Conservation (phyloP, 2,797 vertebrate genomes). For the Prunella strophiata region DNA sequence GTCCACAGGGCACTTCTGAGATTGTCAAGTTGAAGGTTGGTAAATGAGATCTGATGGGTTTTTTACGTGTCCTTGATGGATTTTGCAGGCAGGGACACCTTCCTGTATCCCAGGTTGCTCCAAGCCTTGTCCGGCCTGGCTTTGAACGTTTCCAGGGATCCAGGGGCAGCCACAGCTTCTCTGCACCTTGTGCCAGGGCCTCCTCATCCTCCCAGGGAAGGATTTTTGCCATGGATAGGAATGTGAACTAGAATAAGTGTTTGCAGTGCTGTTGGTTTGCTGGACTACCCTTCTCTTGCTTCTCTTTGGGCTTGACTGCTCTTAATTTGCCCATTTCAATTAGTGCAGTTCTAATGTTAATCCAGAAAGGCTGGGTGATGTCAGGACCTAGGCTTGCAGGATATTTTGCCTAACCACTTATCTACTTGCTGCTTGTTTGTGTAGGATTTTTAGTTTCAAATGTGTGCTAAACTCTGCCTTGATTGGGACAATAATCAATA, state of each 20-base stretch:
- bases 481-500: background rate
- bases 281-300: background rate
- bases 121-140: background rate
- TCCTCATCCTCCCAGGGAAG: background rate
- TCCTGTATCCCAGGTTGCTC: background rate
- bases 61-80: accelerated
- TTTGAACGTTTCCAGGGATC: background rate
- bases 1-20: background rate
- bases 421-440: background rate
- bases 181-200: background rate
- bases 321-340: background rate
- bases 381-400: background rate
- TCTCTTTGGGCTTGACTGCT: background rate
- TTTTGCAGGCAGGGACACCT: background rate
- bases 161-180: background rate
- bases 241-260: background rate
- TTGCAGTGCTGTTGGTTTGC: background rate
- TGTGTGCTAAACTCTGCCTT: background rate
- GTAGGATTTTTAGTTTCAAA: background rate
- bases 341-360: background rate
- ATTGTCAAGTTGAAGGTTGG: background rate
- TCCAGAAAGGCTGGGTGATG: background rate
- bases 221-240: accelerated
- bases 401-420: background rate
- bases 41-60: accelerated